phyloP scores from a whole-genome alignment of 1,140 invertebrate species.

The fruit fly (Drosophila melanogaster) region Release_6_plus_ISO1_MT NC_004354.4:21053501-21054000 shows the following conservation, averaged over 20 bases:
- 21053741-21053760: constrained; percentile 15
- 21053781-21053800: neutral
- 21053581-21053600: neutral
- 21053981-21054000: neutral
- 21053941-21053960: constrained; percentile 8
- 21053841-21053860: neutral
- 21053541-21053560: constrained; percentile 14
- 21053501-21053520: neutral
- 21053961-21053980: constrained; percentile 1
- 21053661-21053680: constrained; percentile 88
- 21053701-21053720: constrained; percentile 58
- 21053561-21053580: constrained; percentile 14
- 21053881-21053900: constrained; percentile 9
- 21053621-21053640: constrained; percentile 95
- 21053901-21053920: constrained; percentile 31
- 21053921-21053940: constrained; percentile 17
- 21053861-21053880: neutral
- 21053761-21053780: neutral
- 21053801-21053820: neutral
- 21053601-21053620: constrained; percentile 95
- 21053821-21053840: neutral
- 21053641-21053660: constrained; percentile 97
- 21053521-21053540: constrained; percentile 5
- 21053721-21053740: constrained; percentile 31
- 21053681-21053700: constrained; percentile 41